Conservation (phyloP, 2,888 invertebrate species). For the Drosophila koepferae region DNA sequence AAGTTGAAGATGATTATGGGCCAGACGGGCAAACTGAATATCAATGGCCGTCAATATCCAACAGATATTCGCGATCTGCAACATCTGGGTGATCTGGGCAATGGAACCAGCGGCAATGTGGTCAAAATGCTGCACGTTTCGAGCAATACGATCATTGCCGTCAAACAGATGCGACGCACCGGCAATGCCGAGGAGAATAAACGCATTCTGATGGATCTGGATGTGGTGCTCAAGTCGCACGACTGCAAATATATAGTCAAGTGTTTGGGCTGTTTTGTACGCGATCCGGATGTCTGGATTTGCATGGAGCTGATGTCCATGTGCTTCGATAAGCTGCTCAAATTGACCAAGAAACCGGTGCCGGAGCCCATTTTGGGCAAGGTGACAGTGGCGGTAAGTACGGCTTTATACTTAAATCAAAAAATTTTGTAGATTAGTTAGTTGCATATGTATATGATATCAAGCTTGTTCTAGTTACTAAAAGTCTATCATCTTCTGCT, state of each 20-base stretch:
- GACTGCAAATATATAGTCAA: slow-evolving; percentile 98
- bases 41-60: slow-evolving; percentile 91
- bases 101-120: slow-evolving; percentile 98
- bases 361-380: slow-evolving; percentile 98
- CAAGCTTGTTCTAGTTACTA: background rate
- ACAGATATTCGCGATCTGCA: slow-evolving; percentile 94
- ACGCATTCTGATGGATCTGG: slow-evolving; percentile 98
- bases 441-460: background rate
- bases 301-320: slow-evolving; percentile 99
- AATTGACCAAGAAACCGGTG: slow-evolving; percentile 93
- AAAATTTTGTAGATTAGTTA: too few relatives aligned
- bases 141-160: slow-evolving; percentile 95
- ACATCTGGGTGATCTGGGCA: slow-evolving; percentile 94
- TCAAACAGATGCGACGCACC: slow-evolving; percentile 99
- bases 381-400: slow-evolving; percentile 96
- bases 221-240: slow-evolving; percentile 98
- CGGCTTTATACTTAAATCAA: too few relatives aligned
- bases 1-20: slow-evolving; percentile 97
- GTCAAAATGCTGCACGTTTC: slow-evolving; percentile 97
- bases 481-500: slow-evolving; percentile 28
- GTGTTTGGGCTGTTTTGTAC: slow-evolving; percentile 98
- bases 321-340: slow-evolving; percentile 98
- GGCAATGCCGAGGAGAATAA: slow-evolving; percentile 99
- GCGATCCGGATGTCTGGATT: slow-evolving; percentile 99
- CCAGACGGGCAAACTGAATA: slow-evolving; percentile 95